Percentiles rank a stretch among this genome's conserved stretches.
Conservation (phyloP, 2,888 invertebrate species). For the Lamellibrachia columna region DNA sequence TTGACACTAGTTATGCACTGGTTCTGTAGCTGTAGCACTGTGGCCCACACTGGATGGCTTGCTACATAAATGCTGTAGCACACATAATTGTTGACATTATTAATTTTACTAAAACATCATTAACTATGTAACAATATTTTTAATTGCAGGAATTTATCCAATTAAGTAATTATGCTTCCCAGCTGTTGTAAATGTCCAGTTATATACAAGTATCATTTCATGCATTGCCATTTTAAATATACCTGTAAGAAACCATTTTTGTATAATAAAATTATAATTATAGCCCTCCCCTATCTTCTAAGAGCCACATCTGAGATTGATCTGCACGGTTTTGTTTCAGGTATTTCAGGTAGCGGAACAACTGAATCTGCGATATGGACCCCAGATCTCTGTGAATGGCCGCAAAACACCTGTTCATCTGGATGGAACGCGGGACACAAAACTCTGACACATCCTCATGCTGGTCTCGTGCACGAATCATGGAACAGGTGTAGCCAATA, state of each 20-base stretch:
- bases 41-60: neutral
- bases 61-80: too few relatives aligned
- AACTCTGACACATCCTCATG: neutral
- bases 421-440: neutral
- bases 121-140: too few relatives aligned
- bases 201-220: too few relatives aligned
- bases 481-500: neutral
- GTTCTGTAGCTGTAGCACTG: neutral
- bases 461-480: neutral
- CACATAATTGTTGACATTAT: too few relatives aligned
- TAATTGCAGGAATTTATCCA: too few relatives aligned
- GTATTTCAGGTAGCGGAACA: slow-evolving; percentile 6
- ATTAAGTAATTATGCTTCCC: too few relatives aligned
- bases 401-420: neutral
- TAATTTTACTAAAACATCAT: too few relatives aligned
- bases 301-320: neutral
- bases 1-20: neutral
- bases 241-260: too few relatives aligned
- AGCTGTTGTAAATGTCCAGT: too few relatives aligned
- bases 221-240: too few relatives aligned
- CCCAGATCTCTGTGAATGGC: slow-evolving; percentile 3
- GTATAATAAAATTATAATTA: too few relatives aligned
- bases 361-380: slow-evolving; percentile 9
- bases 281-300: too few relatives aligned
- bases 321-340: neutral